phyloP scores from a whole-genome alignment of 2,797 vertebrate species.

The Gallinago nigripennis region DNA sequence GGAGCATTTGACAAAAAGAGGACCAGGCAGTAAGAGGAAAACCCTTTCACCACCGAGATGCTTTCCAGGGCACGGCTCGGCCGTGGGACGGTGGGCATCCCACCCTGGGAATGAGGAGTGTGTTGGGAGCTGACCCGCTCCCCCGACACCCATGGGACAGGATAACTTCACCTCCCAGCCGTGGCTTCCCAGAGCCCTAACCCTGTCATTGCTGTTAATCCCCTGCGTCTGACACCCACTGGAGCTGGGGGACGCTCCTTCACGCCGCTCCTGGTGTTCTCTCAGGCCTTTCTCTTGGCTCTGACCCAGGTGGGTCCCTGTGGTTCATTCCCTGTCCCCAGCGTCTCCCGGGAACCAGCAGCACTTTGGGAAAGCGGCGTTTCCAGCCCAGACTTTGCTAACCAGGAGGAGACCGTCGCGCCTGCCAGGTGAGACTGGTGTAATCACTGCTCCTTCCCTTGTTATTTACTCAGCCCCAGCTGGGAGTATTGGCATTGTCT shows the following conservation, averaged over 20 bases:
- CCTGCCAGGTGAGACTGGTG: not conserved
- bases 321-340: not conserved
- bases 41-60: rapidly evolving
- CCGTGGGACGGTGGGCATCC: not conserved
- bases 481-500: not conserved
- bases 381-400: not conserved
- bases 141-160: not conserved
- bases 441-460: not conserved
- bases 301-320: not conserved
- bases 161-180: not conserved
- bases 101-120: not conserved
- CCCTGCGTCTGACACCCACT: not conserved
- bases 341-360: not conserved
- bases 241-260: not conserved
- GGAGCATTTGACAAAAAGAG: not conserved
- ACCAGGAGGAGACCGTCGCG: not conserved
- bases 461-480: not conserved
- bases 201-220: not conserved
- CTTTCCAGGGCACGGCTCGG: rapidly evolving
- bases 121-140: not conserved
- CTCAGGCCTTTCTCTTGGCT: not conserved
- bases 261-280: not conserved
- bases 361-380: not conserved
- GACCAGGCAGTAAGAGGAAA: not conserved
- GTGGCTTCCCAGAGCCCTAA: not conserved